Percentiles rank a stretch among this genome's conserved stretches.
Conservation (phyloP, 2,888 invertebrate species). For the Agonopterix subpropinquella region DNA sequence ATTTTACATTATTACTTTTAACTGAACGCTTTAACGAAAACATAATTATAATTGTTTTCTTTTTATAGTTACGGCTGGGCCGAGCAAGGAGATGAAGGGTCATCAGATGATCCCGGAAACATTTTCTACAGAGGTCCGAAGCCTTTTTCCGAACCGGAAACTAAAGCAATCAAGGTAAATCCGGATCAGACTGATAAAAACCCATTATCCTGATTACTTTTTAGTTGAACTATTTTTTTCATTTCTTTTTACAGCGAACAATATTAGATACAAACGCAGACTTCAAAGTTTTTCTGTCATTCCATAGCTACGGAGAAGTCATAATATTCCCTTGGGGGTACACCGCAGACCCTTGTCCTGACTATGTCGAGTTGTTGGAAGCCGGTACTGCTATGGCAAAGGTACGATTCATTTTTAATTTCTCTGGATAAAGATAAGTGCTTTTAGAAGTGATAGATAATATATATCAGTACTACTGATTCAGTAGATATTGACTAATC, state of each 20-base stretch:
- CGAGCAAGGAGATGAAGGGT: conserved; percentile 88
- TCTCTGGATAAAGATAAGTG: no score
- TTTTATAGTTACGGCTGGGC: conserved; percentile 85
- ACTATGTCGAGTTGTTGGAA: conserved; percentile 58
- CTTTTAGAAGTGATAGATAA: no score
- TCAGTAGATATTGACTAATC: no score
- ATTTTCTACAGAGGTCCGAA: conserved; percentile 87
- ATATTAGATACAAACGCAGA: conserved; percentile 27
- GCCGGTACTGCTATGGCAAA: conserved; percentile 62
- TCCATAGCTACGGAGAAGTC: conserved; percentile 65
- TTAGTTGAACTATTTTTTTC: background rate
- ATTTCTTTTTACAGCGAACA: conserved; percentile 27
- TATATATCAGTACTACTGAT: no score
- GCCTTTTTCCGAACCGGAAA: conserved; percentile 93
- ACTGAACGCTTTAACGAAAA: no score
- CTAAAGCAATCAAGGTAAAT: conserved; percentile 74
- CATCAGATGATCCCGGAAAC: conserved; percentile 87
- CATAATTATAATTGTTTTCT: background rate
- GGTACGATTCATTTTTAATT: conserved; percentile 22
- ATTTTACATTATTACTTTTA: background rate
- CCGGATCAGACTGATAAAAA: background rate
- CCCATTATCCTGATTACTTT: background rate
- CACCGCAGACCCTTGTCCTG: conserved; percentile 53
- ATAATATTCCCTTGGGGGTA: conserved; percentile 68
- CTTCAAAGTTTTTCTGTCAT: conserved; percentile 62